Base-by-base conservation (phyloP, 2,797 vertebrate genomes). In the Bovichtus variegatus region DNA sequence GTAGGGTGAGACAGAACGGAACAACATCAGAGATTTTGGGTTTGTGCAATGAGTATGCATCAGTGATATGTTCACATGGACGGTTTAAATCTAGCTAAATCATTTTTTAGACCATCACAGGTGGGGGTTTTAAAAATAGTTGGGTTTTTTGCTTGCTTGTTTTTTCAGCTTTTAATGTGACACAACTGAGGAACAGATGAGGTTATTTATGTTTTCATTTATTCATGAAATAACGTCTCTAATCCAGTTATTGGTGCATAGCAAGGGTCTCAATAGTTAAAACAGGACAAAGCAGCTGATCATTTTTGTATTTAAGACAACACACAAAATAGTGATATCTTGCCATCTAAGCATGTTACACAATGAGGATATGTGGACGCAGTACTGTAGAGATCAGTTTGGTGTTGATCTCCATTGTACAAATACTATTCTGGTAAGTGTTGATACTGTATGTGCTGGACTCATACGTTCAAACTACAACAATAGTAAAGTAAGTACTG, bases 401-500 rank as follows among this genome's bases (percentile, higher is more conserved):
- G 21, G 27, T 40, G 54, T 41, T 44, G 46, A 40, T 65, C 51
- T 61, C 16, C 38, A 43, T 62, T 41, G 38, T 64, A 40, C 38
- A 67, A 31, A 49, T 59, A n/a, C 13, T 23, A 46, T 36, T 43
- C 15, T n/a, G n/a, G n/a, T n/a, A n/a, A n/a, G n/a, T 47, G 55
- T 16, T 69, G 31, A 70, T 68, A 21, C 23, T 46, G 40, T 71
- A 47, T 61, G 23, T 65, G 53, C 64, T 54, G 64, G 63, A 70
- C 16, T 82, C 59, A 18, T 58, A 44, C 51, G 67, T 36, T 46
- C n/a, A 77, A 68, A 71, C 44, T 49, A 31, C 47, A 71, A 23
- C 18, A 49, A 10, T 46, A 40, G 59, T 67, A 4, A 59, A 62
- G 16, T 12, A 29, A 57, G 71, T 68, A 58, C 60, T 66, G 23